Conservation (phyloP, 2,888 invertebrate genomes). For the Saturnia japonica region DNA sequence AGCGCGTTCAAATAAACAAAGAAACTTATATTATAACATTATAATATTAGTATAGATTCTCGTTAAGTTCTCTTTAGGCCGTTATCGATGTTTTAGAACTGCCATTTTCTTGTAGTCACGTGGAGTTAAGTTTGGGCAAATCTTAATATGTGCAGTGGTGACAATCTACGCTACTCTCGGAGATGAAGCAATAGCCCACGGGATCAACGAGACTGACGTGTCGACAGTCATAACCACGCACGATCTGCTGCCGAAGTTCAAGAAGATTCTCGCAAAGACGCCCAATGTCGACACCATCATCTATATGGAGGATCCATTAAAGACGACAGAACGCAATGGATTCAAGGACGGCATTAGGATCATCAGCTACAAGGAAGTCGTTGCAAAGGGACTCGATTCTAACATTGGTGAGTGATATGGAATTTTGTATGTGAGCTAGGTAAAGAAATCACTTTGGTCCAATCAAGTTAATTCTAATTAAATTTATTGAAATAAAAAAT, state of each 20-base stretch:
- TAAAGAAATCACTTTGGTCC: neutral
- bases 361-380: slow-evolving; percentile 86
- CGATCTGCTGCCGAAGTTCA: slow-evolving; percentile 95
- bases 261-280: slow-evolving; percentile 86
- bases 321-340: slow-evolving; percentile 85
- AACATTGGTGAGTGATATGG: slow-evolving; percentile 58
- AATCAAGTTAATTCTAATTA: too few relatives aligned
- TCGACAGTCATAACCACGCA: slow-evolving; percentile 95
- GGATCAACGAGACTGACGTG: slow-evolving; percentile 98
- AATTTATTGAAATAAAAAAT: too few relatives aligned
- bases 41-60: too few relatives aligned
- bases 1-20: too few relatives aligned
- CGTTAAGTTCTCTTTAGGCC: too few relatives aligned
- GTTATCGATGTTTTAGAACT: too few relatives aligned
- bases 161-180: slow-evolving; percentile 98
- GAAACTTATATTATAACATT: too few relatives aligned
- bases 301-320: slow-evolving; percentile 94
- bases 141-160: slow-evolving; percentile 83
- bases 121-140: too few relatives aligned
- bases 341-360: slow-evolving; percentile 88
- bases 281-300: slow-evolving; percentile 90
- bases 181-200: slow-evolving; percentile 97
- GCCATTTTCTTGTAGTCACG: too few relatives aligned
- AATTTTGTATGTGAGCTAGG: neutral
- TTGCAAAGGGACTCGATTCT: slow-evolving; percentile 58